Evolutionary conservation across 2,888 invertebrate genomes (phyloP).

Genomic region (Erebia palarica): DNA sequence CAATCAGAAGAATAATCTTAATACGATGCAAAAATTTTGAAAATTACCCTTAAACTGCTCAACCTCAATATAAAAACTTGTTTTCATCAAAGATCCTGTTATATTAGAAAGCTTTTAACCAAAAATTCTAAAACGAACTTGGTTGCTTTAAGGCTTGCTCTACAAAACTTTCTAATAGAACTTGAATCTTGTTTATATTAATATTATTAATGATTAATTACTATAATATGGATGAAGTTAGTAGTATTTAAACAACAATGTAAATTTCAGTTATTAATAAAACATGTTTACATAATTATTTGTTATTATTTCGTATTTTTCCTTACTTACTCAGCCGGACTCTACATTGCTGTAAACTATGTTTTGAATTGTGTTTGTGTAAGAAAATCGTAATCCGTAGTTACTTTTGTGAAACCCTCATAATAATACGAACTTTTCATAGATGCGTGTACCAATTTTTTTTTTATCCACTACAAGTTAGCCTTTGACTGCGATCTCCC

Average conservation of each 20-base stretch:
- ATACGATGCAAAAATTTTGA: background rate
- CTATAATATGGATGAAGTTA: slow-evolving; percentile 66
- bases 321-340: too few species aligned
- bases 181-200: slow-evolving; percentile 53
- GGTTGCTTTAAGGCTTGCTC: background rate
- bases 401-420: too few species aligned
- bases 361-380: too few species aligned
- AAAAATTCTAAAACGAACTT: background rate
- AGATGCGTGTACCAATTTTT: too few species aligned
- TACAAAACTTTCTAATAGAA: background rate
- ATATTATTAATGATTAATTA: slow-evolving; percentile 51
- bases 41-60: slow-evolving; percentile 5
- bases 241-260: slow-evolving; percentile 73
- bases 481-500: too few species aligned
- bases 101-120: background rate
- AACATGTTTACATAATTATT: slow-evolving; percentile 69
- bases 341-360: too few species aligned
- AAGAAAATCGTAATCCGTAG: too few species aligned
- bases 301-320: slow-evolving; percentile 26
- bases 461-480: too few species aligned
- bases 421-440: too few species aligned
- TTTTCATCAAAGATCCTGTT: slow-evolving; percentile 2
- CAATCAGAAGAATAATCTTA: too few species aligned
- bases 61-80: background rate
- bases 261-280: slow-evolving; percentile 79